Evolutionary conservation across 1,140 invertebrate genomes (phyloP).

Genomic region (Ceratina japonica): DNA sequence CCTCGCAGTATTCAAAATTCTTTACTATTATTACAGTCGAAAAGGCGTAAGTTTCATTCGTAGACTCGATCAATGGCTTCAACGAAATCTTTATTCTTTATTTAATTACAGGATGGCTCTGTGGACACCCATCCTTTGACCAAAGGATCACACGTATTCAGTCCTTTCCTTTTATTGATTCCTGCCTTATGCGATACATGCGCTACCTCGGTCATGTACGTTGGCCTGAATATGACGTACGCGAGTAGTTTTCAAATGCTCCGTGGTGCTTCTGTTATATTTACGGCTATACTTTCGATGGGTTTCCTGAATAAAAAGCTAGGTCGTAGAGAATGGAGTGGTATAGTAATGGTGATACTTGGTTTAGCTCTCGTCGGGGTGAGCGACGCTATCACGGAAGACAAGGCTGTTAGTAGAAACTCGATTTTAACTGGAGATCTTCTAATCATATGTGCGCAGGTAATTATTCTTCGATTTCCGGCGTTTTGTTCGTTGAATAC

Average conservation of each 20-base stretch:
- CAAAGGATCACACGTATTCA: conserved; percentile 86
- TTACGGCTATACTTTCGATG: conserved; percentile 95
- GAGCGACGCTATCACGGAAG: conserved; percentile 85
- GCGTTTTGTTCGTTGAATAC: background rate
- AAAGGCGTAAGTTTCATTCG: conserved; percentile 79
- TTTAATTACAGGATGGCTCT: conserved; percentile 78
- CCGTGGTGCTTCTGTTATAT: conserved; percentile 95
- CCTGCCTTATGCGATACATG: conserved; percentile 92
- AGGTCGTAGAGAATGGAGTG: conserved; percentile 88
- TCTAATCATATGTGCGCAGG: conserved; percentile 93
- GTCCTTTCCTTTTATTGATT: conserved; percentile 89
- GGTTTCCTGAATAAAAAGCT: conserved; percentile 89
- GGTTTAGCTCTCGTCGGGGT: conserved; percentile 92
- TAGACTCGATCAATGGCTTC: conserved; percentile 18
- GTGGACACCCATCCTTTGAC: conserved; percentile 81
- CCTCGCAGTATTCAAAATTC: conserved; percentile 86
- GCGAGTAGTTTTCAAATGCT: conserved; percentile 98
- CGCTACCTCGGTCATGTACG: conserved; percentile 92
- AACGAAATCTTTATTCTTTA: conserved; percentile 12
- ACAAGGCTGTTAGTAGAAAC: conserved; percentile 83
- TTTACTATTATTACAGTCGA: conserved; percentile 80
- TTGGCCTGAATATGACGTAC: conserved; percentile 94
- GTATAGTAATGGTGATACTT: conserved; percentile 89
- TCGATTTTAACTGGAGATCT: conserved; percentile 94
- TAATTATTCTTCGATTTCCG: conserved; percentile 43